Evolutionary conservation across 2,797 vertebrate genomes (phyloP), one percentile per base, ranked within the genome.

Genomic region (Chromis chromis): DNA sequence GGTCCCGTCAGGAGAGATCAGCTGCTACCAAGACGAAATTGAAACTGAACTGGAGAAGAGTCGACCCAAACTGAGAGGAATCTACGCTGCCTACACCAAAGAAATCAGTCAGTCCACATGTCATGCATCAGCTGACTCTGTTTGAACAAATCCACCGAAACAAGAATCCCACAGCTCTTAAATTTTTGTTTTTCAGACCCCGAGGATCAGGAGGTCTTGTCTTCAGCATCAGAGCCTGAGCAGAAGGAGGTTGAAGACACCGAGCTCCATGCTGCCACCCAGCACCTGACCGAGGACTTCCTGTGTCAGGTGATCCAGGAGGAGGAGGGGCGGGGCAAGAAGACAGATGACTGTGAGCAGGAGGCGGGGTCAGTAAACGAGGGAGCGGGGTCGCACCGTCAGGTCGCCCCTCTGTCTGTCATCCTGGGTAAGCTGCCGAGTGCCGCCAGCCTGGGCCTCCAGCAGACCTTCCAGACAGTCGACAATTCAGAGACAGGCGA

Each of bases 41-140:
- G 98, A 99, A 92, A 96, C 94, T 1, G 97, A 99, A 79, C 92
- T 99, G 85, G 97, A 97, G 75, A 98, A 93, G 83, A 96, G 95
- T 63, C 94, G 96, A 55, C 96, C 97, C 0, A 97, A 96, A 90
- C 92, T 95, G 21, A 96, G 94, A 90, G 96, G 98, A 0, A 92
- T 97, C 36, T 97, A 97, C n/a, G 95, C 96, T 9, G 95, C 94
- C 85, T 96, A 95, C 67, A 63, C 93, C 40, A 96, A 94, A 86
- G 94, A 97, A 39, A 85, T 66, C 0, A 84, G 90, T 89, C 14
- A 22, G 87, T 75, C 10, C 55, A 6, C 16, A 10, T 48, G 61
- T 46, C 10, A 27, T 25, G 1, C 17, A 4, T 66, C 54, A 28
- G 25, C 8, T 14, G 0, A 52, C 36, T 50, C 13, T 12, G 4